These are phyloP conservation scores for Entelurus aequoreus DNA, from an alignment of 2,113 vertebrate genomes.

Conservation along the genomic window DNA sequence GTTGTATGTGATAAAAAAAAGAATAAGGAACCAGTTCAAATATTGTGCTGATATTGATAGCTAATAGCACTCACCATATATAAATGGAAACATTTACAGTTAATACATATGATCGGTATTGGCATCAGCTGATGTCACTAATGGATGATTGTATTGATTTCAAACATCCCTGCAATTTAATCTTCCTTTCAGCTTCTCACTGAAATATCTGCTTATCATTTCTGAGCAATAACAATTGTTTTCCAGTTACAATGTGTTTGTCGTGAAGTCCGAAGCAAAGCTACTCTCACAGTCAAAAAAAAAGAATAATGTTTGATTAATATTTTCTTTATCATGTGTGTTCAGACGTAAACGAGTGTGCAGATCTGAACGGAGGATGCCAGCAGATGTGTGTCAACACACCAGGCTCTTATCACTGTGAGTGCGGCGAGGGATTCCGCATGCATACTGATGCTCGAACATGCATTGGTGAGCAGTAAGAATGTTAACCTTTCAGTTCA, in stretches of 20 bases:
- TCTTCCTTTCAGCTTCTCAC: neutral
- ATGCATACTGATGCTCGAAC: conserved; percentile 78
- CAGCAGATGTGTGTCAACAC: conserved; percentile 84
- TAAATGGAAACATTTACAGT: no score
- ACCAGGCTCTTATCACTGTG: conserved; percentile 77
- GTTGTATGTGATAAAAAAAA: no score
- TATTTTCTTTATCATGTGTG: conserved; percentile 9
- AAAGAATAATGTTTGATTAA: neutral
- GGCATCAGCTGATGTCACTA: no score
- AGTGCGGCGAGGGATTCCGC: conserved; percentile 74
- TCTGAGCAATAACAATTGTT: neutral
- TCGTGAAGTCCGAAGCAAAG: neutral
- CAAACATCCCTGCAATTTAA: neutral
- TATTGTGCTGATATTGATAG: no score
- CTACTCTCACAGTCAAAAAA: neutral
- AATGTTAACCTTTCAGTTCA: neutral
- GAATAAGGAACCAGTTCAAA: no score
- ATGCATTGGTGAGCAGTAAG: conserved; percentile 76
- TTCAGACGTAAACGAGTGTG: conserved; percentile 82
- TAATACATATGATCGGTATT: no score
- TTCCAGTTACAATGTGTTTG: neutral
- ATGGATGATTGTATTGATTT: no score
- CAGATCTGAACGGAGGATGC: conserved; percentile 81
- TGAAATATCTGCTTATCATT: conserved; percentile 1
- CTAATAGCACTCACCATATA: no score